These are phyloP conservation scores for Samia ricini DNA, from an alignment of 1,140 invertebrate species.

Conservation along the genomic window DNA sequence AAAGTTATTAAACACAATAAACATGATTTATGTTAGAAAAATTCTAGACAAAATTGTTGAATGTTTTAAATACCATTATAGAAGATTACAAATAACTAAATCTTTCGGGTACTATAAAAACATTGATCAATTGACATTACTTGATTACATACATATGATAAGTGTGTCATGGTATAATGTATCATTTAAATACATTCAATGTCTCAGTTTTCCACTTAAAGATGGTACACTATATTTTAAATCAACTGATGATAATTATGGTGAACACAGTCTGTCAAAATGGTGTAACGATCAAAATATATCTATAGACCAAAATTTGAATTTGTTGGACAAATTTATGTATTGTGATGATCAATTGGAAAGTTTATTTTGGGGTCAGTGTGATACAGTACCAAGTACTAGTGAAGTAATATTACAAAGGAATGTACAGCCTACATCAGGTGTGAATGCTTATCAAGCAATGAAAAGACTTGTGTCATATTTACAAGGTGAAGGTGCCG, in stretches of 20 bases:
- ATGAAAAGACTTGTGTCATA: slow-evolving; percentile 32
- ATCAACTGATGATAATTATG: slow-evolving; percentile 18
- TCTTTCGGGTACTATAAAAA: slow-evolving; percentile 22
- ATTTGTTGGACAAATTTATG: slow-evolving; percentile 28
- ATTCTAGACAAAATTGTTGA: slow-evolving; percentile 24
- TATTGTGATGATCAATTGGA: slow-evolving; percentile 28
- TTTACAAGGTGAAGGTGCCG: slow-evolving; percentile 28
- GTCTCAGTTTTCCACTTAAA: slow-evolving; percentile 22
- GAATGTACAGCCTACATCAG: slow-evolving; percentile 19
- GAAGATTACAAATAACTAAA: slow-evolving; percentile 32
- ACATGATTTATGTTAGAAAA: slow-evolving; percentile 22
- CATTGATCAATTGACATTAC: slow-evolving; percentile 10
- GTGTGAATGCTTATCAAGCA: slow-evolving; percentile 30
- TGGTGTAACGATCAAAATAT: slow-evolving; percentile 32
- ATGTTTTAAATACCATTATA: slow-evolving; percentile 34
- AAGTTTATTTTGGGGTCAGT: slow-evolving; percentile 13
- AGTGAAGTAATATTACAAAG: slow-evolving; percentile 21
- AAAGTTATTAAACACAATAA: slow-evolving; percentile 13
- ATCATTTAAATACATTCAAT: slow-evolving; percentile 21
- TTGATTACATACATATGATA: slow-evolving; percentile 32
- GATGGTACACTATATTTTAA: slow-evolving; percentile 28
- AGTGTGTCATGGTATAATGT: slow-evolving; percentile 28
- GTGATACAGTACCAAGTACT: slow-evolving; percentile 16
- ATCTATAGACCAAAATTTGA: slow-evolving; percentile 19
- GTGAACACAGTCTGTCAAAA: slow-evolving; percentile 25